Evolutionary conservation across 2,113 vertebrate species (phyloP).

Genomic region (Sprattus sprattus): DNA sequence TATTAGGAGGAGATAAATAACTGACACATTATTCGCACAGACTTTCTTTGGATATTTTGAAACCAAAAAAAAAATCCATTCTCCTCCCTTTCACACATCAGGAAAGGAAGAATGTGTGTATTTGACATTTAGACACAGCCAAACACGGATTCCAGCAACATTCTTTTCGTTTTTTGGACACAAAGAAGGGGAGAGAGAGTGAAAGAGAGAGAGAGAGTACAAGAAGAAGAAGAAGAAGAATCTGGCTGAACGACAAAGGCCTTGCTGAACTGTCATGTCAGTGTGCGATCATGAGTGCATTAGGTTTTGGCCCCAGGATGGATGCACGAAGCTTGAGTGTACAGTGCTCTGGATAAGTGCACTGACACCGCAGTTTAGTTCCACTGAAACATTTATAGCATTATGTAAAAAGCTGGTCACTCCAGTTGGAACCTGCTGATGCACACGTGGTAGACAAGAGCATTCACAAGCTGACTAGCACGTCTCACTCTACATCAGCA

Average conservation of each 20-base stretch:
- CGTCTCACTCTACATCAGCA: neutral
- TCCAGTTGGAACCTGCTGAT: conserved; percentile 1
- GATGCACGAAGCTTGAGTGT: neutral
- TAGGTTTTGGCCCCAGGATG: conserved; percentile 9
- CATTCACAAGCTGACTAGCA: neutral
- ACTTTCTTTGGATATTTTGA: neutral
- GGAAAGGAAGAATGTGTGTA: neutral
- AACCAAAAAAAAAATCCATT: neutral
- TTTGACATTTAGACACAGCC: conserved; percentile 9
- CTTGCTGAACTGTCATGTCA: neutral
- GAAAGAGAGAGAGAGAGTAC: neutral
- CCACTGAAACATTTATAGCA: conserved; percentile 19
- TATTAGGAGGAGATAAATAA: conserved; percentile 2
- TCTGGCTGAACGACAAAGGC: neutral
- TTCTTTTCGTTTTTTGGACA: neutral
- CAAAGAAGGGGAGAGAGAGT: neutral
- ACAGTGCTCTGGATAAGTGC: conserved; percentile 11
- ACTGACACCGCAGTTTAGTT: conserved; percentile 15
- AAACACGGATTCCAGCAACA: neutral
- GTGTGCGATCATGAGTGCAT: conserved; percentile 16
- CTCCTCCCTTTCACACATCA: neutral
- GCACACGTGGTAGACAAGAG: neutral
- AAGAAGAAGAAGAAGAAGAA: neutral
- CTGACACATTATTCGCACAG: neutral
- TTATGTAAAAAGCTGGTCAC: conserved; percentile 11